A percentile compares a stretch with the other conserved stretches of the same genome.
Evolutionary conservation across 2,797 vertebrate genomes (phyloP).

Genomic region (Coccyzus lansbergi): DNA sequence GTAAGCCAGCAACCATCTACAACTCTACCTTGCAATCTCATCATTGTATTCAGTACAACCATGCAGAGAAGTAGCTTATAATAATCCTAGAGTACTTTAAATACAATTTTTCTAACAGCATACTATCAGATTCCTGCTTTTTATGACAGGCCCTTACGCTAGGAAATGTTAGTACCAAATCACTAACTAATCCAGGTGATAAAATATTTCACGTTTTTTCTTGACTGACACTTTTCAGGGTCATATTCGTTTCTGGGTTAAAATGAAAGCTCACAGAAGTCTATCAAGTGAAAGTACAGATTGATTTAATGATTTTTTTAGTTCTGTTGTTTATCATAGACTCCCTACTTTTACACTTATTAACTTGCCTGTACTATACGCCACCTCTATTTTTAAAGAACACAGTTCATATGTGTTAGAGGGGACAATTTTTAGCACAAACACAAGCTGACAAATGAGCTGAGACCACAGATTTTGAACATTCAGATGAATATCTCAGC

Average conservation of each 20-base stretch:
- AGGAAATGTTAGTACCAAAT: neutral
- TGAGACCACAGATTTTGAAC: neutral
- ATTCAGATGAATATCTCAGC: neutral
- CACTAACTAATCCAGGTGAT: neutral
- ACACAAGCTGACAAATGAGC: neutral
- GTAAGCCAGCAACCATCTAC: neutral
- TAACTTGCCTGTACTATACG: neutral
- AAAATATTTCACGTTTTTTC: neutral
- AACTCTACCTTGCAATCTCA: neutral
- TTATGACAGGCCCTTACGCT: neutral
- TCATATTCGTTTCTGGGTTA: neutral
- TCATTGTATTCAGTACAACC: neutral
- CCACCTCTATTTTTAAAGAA: neutral
- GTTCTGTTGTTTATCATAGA: accelerated
- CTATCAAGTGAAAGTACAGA: neutral
- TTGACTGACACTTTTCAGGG: neutral
- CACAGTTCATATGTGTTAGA: neutral
- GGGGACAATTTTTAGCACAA: neutral
- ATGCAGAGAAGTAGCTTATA: neutral
- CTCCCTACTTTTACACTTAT: neutral
- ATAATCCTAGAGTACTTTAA: neutral
- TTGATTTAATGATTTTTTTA: neutral
- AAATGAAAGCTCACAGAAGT: neutral
- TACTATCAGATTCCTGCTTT: neutral
- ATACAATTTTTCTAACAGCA: neutral